A percentile compares a stretch with the other conserved stretches of the same genome.
phyloP scores from a whole-genome alignment of 1,140 invertebrate species.

The Sipha flava region DNA sequence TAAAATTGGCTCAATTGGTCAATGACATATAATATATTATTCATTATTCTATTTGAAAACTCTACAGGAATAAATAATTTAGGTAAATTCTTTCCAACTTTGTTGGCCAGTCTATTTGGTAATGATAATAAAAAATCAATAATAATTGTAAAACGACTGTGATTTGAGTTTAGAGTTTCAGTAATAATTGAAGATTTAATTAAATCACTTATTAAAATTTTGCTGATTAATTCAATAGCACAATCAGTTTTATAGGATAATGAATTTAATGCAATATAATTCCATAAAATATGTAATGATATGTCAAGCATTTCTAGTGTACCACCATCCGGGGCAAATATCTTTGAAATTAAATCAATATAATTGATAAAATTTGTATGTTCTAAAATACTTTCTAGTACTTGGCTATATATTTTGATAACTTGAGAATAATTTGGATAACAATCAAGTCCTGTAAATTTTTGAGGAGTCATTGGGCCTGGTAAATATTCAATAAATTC shows the following conservation, averaged over 20 bases:
- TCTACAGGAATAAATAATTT: slow-evolving; percentile 51
- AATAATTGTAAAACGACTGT: slow-evolving; percentile 47
- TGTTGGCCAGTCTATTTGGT: slow-evolving; percentile 59
- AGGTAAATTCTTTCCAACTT: slow-evolving; percentile 48
- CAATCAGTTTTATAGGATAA: slow-evolving; percentile 36
- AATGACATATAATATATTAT: slow-evolving; percentile 49
- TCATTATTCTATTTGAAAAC: slow-evolving; percentile 52
- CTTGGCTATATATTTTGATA: slow-evolving; percentile 40
- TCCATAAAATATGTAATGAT: neutral
- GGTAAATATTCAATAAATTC: slow-evolving; percentile 45
- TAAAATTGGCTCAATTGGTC: slow-evolving; percentile 39
- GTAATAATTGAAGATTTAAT: slow-evolving; percentile 48
- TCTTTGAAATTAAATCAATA: neutral
- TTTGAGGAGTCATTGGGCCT: slow-evolving; percentile 55
- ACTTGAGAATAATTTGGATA: slow-evolving; percentile 35
- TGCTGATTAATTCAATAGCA: slow-evolving; percentile 45
- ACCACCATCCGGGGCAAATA: neutral
- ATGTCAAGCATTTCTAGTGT: slow-evolving; percentile 7
- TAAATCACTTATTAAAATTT: slow-evolving; percentile 50
- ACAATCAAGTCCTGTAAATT: slow-evolving; percentile 54
- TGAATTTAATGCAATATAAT: neutral
- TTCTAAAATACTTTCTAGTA: slow-evolving; percentile 5
- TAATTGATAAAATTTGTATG: neutral
- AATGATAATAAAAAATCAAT: slow-evolving; percentile 56
- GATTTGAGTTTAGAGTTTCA: slow-evolving; percentile 37